Evolutionary conservation across 1,140 invertebrate genomes (phyloP), one percentile per base, ranked within the genome.

Genomic region (Conopomorpha cramerella): DNA sequence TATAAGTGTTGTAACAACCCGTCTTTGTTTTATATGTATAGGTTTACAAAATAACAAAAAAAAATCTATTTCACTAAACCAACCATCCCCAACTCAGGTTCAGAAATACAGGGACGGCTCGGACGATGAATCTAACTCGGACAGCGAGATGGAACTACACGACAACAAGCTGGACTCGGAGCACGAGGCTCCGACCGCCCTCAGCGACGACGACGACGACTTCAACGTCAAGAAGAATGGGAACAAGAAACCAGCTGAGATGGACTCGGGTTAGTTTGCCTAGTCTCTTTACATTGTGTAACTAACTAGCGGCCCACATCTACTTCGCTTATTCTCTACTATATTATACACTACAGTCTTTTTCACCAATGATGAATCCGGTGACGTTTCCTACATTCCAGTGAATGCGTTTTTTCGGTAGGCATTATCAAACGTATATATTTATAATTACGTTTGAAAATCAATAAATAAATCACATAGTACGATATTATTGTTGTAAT

Each of bases 91-190:
- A 10, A 13, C 11, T 7, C 45, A 78, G 73, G 63, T 78, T 6
- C 68, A 77, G 42, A 73, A 72, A 37, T 79, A 78, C 46, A 72
- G 68, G 34, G 71, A 73, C 30, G 62, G 67, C 7, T 49, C 45
- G 1, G 66, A 67, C 0, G 14, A 8, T 7, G 49, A 51, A 0
- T 62, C 65, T 0, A 54, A 51, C 0, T 76, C 73, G 0, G 63
- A 55, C 2, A n/a, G n/a, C n/a, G n/a, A n/a, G n/a, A 41, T 55
- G 10, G 76, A 78, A 29, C 39, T 79, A 13, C 49, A 65, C 10
- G 78, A 79, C 39, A 80, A 79, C 41, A 71, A 76, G 34, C 2
- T 57, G n/a, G 59, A 58, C 2, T 58, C 59, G 0, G 66, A 72
- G 0, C 35, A 17, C 0, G 72, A 78, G 15, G 38, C 41, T 12